phyloP scores from a whole-genome alignment of 2,113 vertebrate genomes.

The Ictalurus furcatus region DNA sequence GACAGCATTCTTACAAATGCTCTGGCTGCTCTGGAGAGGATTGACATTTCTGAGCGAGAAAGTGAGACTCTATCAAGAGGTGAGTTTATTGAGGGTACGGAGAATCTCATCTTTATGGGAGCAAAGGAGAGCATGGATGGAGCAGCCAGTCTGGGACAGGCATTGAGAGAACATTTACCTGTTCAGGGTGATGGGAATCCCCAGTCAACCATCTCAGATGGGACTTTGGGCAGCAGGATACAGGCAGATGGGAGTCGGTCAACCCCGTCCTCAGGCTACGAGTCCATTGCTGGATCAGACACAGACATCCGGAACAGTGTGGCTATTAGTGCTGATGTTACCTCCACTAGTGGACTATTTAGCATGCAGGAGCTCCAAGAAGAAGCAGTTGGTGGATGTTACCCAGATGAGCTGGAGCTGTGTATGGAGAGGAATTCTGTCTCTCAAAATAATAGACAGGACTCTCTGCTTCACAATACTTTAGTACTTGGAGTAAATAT shows the following conservation, averaged over 20 bases:
- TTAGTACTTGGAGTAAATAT: neutral
- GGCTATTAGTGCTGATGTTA: constrained; percentile 36
- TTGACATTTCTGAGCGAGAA: constrained; percentile 39
- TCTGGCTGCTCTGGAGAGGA: constrained; percentile 49
- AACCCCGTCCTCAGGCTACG: constrained; percentile 58
- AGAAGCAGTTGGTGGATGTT: constrained; percentile 5
- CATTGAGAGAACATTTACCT: neutral
- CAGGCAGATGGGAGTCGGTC: constrained; percentile 54
- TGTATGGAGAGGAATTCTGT: neutral
- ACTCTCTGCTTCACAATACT: constrained; percentile 3
- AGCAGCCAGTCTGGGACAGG: constrained; percentile 15
- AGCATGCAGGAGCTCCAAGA: constrained; percentile 21
- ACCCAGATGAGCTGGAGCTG: neutral
- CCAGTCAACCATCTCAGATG: constrained; percentile 28
- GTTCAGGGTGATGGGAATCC: constrained; percentile 13
- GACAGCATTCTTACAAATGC: constrained; percentile 56
- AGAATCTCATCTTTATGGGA: neutral
- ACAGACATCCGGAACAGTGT: constrained; percentile 54
- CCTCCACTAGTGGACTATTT: neutral
- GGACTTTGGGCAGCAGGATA: constrained; percentile 13
- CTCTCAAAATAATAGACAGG: neutral
- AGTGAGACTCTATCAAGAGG: neutral
- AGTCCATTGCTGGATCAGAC: constrained; percentile 61
- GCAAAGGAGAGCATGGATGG: constrained; percentile 2
- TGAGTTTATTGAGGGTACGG: neutral